A percentile compares a stretch with the other conserved stretches of the same genome.
phyloP scores from a whole-genome alignment of 2,888 invertebrate genomes.

The Pristionchus mayeri region DNA sequence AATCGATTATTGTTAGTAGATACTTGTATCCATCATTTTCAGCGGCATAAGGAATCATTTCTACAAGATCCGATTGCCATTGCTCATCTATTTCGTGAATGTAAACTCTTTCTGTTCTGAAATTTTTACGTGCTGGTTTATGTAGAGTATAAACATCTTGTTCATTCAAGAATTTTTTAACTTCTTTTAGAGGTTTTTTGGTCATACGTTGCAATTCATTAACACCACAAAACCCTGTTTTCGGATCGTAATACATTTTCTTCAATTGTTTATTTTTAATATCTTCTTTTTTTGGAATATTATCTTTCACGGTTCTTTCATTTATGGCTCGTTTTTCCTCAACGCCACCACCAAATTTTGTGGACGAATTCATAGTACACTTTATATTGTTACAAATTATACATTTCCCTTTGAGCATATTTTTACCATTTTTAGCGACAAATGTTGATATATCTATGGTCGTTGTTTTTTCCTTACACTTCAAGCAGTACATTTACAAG shows the following conservation, averaged over 20 bases:
- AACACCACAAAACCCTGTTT: constrained; percentile 59
- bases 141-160: constrained; percentile 63
- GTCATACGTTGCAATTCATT: constrained; percentile 56
- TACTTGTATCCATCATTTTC: constrained; percentile 61
- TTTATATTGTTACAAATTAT: constrained; percentile 55
- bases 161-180: constrained; percentile 57
- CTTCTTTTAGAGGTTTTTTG: constrained; percentile 53
- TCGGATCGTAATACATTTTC: constrained; percentile 53
- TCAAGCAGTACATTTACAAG: constrained; percentile 50
- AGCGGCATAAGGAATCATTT: constrained; percentile 61
- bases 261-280: constrained; percentile 43
- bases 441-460: background rate
- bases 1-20: constrained; percentile 52
- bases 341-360: constrained; percentile 21
- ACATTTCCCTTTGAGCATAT: constrained; percentile 53
- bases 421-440: background rate
- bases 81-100: constrained; percentile 57
- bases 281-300: background rate
- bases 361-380: constrained; percentile 55
- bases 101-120: constrained; percentile 58
- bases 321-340: no score
- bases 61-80: constrained; percentile 65
- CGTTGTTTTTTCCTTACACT: constrained; percentile 51
- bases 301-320: constrained; percentile 51
- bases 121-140: constrained; percentile 60